Evolutionary conservation across 2,113 vertebrate genomes (phyloP), one percentile per base, ranked within the genome.

Genomic region (Patagioenas fasciata): DNA sequence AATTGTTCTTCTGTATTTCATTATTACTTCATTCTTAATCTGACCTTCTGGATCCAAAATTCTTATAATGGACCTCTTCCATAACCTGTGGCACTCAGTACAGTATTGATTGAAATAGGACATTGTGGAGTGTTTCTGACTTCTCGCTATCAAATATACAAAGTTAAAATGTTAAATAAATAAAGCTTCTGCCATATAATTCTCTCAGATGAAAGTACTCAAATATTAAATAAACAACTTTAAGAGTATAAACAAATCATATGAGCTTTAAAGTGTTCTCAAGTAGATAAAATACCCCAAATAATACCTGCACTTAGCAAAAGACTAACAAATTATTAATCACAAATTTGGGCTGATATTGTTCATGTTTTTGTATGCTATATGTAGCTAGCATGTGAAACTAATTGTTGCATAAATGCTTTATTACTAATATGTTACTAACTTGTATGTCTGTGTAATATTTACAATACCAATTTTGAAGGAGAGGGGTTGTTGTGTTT

Each of bases 321-420:
- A 91, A 79, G 21, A 10, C 69, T 95, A 91, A 83, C 40, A 74
- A 58, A 48, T 53, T 57, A 34, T 40, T 93, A 72, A 62, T 93
- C 87, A 16, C 9, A 62, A 73, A 82, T 87, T 84, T 73, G 31
- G 28, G 70, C 77, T 81, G 42, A 66, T 92, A 26, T 0, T 78
- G 38, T 77, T 92, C 15, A 1, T 44, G 15, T 69, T 87, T 91
- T 94, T 92, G 77, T 89, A 75, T 72, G 86, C 73, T 92, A 0
- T 91, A 11, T 93, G 93, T 91, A 94, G 73, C 91, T 65, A 42
- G 93, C 92, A 74, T 66, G 89, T 95, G 82, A 93, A 96, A 96
- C 88, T 95, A 91, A 86, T 86, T 94, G 47, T 85, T 96, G 95
- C 95, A 69, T 95, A 94, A 97, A 89, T 85, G 93, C 94, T 96